Percentiles rank a stretch among this genome's conserved stretches.
phyloP scores from a whole-genome alignment of 2,888 invertebrate genomes.

The Hydroisotoma schaefferi region DNA sequence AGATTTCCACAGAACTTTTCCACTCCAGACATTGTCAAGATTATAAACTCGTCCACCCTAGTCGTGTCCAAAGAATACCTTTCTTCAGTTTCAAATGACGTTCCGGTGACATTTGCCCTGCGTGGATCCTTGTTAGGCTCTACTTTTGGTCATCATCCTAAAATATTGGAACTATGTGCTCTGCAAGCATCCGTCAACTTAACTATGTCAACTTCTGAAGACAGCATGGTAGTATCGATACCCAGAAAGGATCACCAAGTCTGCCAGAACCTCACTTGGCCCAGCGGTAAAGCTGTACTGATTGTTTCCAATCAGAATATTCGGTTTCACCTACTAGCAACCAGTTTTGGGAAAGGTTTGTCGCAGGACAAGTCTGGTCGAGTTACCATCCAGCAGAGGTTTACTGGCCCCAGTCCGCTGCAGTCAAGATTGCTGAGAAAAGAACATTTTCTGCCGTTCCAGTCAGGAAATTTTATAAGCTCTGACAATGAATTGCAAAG shows the following conservation, averaged over 20 bases:
- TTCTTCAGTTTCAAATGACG: conserved; percentile 17
- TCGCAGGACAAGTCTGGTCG: conserved; percentile 38
- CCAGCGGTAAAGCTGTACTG: conserved; percentile 53
- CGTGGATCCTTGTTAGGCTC: conserved; percentile 31
- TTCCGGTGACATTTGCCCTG: conserved; percentile 34
- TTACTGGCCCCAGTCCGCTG: conserved; percentile 1
- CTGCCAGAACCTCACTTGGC: conserved; percentile 57
- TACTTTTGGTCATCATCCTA: conserved; percentile 18
- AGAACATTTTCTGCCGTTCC: conserved; percentile 38
- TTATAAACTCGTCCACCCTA: conserved; percentile 42
- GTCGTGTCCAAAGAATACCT: conserved; percentile 30
- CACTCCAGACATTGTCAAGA: conserved; percentile 74
- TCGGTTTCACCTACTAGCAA: conserved; percentile 36
- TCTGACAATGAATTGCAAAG: no score
- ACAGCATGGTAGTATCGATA: conserved; percentile 22
- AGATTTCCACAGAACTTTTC: conserved; percentile 80
- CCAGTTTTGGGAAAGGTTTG: conserved; percentile 24
- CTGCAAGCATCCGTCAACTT: conserved; percentile 40
- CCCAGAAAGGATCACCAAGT: conserved; percentile 38
- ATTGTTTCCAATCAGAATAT: conserved; percentile 59
- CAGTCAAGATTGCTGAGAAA: conserved; percentile 25
- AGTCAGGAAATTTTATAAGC: neutral
- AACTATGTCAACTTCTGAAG: conserved; percentile 34
- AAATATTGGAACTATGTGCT: conserved; percentile 45
- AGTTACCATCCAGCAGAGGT: conserved; percentile 28